Base-by-base conservation (phyloP, 2,113 vertebrate genomes). In the Lophura nycthemera region DNA sequence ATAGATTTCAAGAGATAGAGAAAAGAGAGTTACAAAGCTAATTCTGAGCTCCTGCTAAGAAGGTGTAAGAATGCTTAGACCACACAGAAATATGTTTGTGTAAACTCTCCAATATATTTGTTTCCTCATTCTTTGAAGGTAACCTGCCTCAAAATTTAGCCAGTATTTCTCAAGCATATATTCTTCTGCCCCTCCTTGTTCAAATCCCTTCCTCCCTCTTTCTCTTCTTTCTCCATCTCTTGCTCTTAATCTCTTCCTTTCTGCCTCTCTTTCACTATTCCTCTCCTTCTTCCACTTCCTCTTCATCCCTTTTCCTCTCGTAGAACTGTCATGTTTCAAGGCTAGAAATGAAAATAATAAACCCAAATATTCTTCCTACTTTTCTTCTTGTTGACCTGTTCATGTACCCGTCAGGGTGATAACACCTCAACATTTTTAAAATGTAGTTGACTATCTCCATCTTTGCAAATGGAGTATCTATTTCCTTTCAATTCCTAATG, bases 291-390 rank as follows among this genome's bases (percentile, higher is more conserved):
- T 22, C 22, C 13, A 48, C 22, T 64, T 45, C 10, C 8, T 61
- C 18, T 79, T 4, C 2, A 1, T 69, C 27, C 11, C 48, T 25
- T 50, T 47, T 3, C 1, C 19, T 34, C 43, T 45, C 3, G 0
- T 8, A 64, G 32, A 69, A 64, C 10, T 20, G 34, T 4, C 11
- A 11, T 8, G 3, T 61, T 43, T 54, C 45, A 6, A 47, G 45
- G 48, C 22, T 65, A 73, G 24, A 77, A 69, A 65, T 27, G 7
- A 56, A 43, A 65, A 5, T 16, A 65, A 70, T 47, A 43, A 71
- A 34, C 4, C 4, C 5, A 16, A 64, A 56, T 86, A 9, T 30
- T 4, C 11, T 66, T 75, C 11, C 9, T 84, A 21, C 13, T 19
- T 12, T 22, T 52, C 25, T 52, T 52, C 25, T 50, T 50, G 34